phyloP scores from a whole-genome alignment of 2,113 vertebrate genomes.

The Fulmarus glacialis region DNA sequence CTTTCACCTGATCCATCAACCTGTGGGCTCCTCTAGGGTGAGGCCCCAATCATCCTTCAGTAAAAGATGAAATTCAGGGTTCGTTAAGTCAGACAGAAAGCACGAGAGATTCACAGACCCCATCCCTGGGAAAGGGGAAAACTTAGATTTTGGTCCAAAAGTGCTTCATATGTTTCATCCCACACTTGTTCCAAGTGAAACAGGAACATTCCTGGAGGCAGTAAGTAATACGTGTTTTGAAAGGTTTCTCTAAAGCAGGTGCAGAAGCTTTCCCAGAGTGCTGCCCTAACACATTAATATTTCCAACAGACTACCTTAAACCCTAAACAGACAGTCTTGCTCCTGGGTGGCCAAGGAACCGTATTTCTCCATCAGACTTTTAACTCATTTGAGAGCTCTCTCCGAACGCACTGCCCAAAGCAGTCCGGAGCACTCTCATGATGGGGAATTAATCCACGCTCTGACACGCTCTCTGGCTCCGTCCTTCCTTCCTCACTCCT shows the following conservation, averaged over 20 bases:
- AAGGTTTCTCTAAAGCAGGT: background rate
- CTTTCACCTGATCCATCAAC: background rate
- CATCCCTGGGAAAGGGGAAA: background rate
- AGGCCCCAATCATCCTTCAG: background rate
- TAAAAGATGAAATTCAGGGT: background rate
- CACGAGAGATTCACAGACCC: background rate
- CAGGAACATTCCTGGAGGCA: background rate
- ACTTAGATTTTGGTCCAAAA: background rate
- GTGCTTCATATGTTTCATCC: background rate
- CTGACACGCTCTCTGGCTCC: background rate
- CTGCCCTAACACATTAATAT: background rate
- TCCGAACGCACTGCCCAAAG: background rate
- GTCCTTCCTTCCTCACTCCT: background rate
- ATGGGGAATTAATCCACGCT: background rate
- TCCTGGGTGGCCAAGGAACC: background rate
- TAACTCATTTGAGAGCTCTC: background rate
- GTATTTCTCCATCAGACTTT: background rate
- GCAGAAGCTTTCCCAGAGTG: background rate
- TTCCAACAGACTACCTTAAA: background rate
- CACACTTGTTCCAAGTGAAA: background rate
- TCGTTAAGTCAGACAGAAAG: background rate
- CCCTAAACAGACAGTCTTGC: background rate
- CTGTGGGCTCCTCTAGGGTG: background rate
- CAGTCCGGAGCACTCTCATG: background rate
- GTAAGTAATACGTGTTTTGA: background rate